Evolutionary conservation across 2,888 invertebrate species (phyloP), one percentile per base, ranked within the genome.

Genomic region (Tipula helvola): DNA sequence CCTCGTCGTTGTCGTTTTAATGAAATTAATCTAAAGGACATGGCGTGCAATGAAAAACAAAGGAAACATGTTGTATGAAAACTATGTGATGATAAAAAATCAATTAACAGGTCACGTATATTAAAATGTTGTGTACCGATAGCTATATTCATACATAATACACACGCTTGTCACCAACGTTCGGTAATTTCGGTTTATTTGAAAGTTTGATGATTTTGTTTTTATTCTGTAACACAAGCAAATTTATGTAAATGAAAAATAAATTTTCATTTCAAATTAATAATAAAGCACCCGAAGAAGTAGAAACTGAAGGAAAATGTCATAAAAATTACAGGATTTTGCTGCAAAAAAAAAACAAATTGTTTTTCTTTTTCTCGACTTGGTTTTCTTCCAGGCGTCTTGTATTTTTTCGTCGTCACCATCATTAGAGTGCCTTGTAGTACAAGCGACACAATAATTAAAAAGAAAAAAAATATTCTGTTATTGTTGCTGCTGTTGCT

Each of bases 41-140:
- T 28, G 28, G 10, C 28, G 71, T 3, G 5, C 71, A 18, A 12
- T 71, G 18, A 28, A 71, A 57, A 71, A 71, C 71, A 71, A 71
- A 57, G 16, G 47, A 52, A 52, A 47, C 16, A 57, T 57, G 16
- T 18, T 18, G 7, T 18, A 18, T 10, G 4, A 71, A 71, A 18
- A 28, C 71, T 71, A 71, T 28, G 71, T 28, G 71, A 71, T 71
- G 28, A 71, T 71, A 71, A 71, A 71, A 71, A 71, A 71, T 71
- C 71, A 71, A 71, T 71, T 71, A 71, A 71, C 71, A 71, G 71
- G 71, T 71, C 71, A 71, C 71, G 71, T 71, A 71, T 71, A 71
- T 71, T 71, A 28, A 71, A 71, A 71, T 71, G 71, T 71, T 71
- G 71, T 71, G 10, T 71, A 52, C 47, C 3, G 3, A 28, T 71